phyloP scores from a whole-genome alignment of 2,797 vertebrate species.

The Streptopelia turtur region DNA sequence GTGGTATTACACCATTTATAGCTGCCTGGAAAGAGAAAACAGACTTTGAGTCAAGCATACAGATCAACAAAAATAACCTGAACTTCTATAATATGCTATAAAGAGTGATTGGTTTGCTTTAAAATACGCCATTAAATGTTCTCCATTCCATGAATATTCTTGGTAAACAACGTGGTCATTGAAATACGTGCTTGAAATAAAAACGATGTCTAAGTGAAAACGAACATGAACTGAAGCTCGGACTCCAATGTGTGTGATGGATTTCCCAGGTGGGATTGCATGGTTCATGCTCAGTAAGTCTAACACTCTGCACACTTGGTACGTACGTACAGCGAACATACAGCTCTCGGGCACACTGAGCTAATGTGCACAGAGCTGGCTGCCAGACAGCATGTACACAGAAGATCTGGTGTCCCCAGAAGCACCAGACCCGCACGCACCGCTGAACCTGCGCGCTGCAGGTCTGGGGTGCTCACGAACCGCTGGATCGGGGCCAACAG shows the following conservation, averaged over 20 bases:
- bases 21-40: constrained; percentile 89
- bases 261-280: not conserved
- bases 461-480: accelerated
- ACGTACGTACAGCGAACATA: not conserved
- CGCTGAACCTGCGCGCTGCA: not conserved
- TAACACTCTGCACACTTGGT: not conserved
- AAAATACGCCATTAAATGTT: constrained; percentile 2
- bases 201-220: not conserved
- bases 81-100: not conserved
- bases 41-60: constrained; percentile 35
- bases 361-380: not conserved
- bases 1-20: constrained; percentile 99
- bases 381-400: not conserved
- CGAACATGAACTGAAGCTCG: not conserved
- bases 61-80: not conserved
- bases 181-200: not conserved
- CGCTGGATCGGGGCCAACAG: not conserved
- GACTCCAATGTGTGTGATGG: accelerated
- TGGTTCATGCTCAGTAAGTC: not conserved
- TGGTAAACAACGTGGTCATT: accelerated
- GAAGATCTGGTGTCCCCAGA: not conserved
- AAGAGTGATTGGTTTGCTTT: not conserved
- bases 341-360: accelerated
- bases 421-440: not conserved
- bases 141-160: not conserved